A percentile compares a stretch with the other conserved stretches of the same genome.
phyloP scores from a whole-genome alignment of 2,888 invertebrate species.

The Adelphocoris suturalis region DNA sequence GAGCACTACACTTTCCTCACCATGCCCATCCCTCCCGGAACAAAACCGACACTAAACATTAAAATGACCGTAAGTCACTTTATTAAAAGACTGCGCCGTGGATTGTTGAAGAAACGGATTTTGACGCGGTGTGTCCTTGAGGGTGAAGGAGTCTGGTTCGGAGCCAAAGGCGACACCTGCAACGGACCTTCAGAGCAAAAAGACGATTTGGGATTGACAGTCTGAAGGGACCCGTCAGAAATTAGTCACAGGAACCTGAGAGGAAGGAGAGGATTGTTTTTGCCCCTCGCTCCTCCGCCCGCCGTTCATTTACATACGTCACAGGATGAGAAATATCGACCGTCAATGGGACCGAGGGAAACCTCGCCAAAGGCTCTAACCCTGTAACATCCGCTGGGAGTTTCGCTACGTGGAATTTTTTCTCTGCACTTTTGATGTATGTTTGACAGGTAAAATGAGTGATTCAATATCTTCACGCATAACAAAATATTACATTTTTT shows the following conservation, averaged over 20 bases:
- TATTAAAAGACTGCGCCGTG: not conserved
- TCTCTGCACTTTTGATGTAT: too few species aligned
- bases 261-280: slow-evolving; percentile 28
- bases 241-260: slow-evolving; percentile 59
- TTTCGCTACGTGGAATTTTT: too few species aligned
- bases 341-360: not conserved
- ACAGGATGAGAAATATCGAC: slow-evolving; percentile 22
- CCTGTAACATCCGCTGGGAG: not conserved
- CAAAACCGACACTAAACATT: too few species aligned
- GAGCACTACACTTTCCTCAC: too few species aligned
- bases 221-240: slow-evolving; percentile 47
- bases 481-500: too few species aligned
- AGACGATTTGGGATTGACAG: slow-evolving; percentile 59
- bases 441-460: too few species aligned
- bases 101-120: not conserved
- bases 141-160: slow-evolving; percentile 16
- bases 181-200: slow-evolving; percentile 41
- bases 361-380: not conserved
- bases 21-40: too few species aligned
- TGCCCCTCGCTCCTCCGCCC: slow-evolving; percentile 26
- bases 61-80: too few species aligned
- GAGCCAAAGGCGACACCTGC: slow-evolving; percentile 52
- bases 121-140: slow-evolving; percentile 3
- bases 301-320: slow-evolving; percentile 20
- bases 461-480: too few species aligned